These are phyloP conservation scores for Exephanes ischioxanthus DNA, from an alignment of 2,888 invertebrate species.

Conservation along the genomic window DNA sequence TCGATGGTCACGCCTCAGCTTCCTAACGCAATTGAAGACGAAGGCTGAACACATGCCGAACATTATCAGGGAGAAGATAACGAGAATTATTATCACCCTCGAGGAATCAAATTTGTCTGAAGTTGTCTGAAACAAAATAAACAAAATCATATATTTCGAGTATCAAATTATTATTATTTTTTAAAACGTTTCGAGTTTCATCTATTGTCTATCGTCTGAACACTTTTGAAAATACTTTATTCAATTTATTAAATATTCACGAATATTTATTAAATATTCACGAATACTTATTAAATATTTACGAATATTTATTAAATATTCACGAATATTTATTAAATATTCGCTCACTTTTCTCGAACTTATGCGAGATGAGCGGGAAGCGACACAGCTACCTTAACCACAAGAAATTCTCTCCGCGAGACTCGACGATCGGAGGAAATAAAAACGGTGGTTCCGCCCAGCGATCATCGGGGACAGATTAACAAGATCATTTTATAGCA, in stretches of 20 bases:
- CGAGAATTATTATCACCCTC: constrained; percentile 94
- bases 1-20: constrained; percentile 94
- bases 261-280: too few species aligned
- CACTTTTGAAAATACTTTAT: too few species aligned
- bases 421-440: neutral
- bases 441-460: neutral
- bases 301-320: too few species aligned
- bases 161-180: neutral
- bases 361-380: too few species aligned
- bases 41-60: constrained; percentile 96
- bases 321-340: too few species aligned
- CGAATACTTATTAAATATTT: too few species aligned
- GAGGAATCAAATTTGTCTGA: constrained; percentile 85
- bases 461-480: neutral
- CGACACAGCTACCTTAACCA: too few species aligned
- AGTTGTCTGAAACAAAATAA: constrained; percentile 75
- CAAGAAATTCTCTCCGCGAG: neutral
- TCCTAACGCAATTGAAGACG: constrained; percentile 94
- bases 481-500: neutral
- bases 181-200: neutral
- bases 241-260: too few species aligned
- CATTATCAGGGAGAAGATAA: constrained; percentile 94
- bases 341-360: too few species aligned
- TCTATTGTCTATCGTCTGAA: too few species aligned
- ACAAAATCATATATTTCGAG: neutral